These are phyloP conservation scores for Podarcis raffonei DNA, from an alignment of 2,113 vertebrate species.

Conservation along the genomic window DNA sequence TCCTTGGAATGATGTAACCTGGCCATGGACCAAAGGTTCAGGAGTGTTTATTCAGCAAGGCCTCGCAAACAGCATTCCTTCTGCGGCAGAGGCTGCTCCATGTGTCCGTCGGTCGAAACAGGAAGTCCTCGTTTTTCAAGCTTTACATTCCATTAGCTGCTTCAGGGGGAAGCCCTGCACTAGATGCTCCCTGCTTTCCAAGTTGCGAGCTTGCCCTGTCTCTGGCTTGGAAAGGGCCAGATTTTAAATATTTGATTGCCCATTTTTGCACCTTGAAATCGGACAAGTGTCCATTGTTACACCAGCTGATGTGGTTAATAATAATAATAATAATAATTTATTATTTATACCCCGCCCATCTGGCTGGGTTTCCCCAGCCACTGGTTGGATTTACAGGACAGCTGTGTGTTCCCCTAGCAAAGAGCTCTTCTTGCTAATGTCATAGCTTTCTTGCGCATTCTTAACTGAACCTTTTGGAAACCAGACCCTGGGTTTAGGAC, in stretches of 20 bases:
- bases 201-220: not conserved
- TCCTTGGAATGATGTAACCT: not conserved
- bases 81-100: not conserved
- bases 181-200: not conserved
- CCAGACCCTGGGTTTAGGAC: not conserved
- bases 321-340: too few species aligned
- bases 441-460: not conserved
- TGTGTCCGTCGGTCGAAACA: not conserved
- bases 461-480: not conserved
- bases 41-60: not conserved
- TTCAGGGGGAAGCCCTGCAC: not conserved
- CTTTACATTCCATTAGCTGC: not conserved
- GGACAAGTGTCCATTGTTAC: not conserved
- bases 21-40: not conserved
- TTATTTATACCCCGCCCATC: too few species aligned
- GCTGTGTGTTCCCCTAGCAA: not conserved
- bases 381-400: accelerated
- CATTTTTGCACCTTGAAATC: not conserved
- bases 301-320: accelerated
- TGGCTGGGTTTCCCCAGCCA: too few species aligned
- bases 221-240: accelerated
- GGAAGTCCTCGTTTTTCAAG: not conserved
- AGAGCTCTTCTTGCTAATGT: accelerated
- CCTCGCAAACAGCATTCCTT: not conserved
- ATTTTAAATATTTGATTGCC: too few species aligned